These are phyloP conservation scores for Monoplex corrugatus DNA, from an alignment of 2,888 invertebrate species.

Conservation along the genomic window DNA sequence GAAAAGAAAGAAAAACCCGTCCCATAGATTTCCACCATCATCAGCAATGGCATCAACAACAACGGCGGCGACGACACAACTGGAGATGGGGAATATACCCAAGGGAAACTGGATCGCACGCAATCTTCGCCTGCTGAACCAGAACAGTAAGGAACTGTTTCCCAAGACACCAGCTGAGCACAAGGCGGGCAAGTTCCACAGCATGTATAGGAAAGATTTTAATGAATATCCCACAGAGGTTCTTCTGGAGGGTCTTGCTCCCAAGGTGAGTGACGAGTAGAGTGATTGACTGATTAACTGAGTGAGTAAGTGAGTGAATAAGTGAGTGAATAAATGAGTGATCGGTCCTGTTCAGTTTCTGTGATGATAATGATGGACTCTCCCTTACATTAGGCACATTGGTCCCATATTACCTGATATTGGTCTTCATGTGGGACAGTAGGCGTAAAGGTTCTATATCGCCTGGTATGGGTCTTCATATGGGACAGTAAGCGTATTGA, in stretches of 20 bases:
- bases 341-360: not conserved
- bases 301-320: too few relatives aligned
- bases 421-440: too few relatives aligned
- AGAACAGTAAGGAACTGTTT: slow-evolving; percentile 68
- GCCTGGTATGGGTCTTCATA: too few relatives aligned
- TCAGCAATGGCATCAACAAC: not conserved
- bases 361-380: too few relatives aligned
- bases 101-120: slow-evolving; percentile 70
- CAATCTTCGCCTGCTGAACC: slow-evolving; percentile 67
- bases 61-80: not conserved
- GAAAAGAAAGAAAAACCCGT: too few relatives aligned
- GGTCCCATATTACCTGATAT: too few relatives aligned
- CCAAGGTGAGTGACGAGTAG: slow-evolving; percentile 50
- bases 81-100: slow-evolving; percentile 53
- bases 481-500: too few relatives aligned
- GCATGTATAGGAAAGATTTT: slow-evolving; percentile 65
- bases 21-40: too few relatives aligned
- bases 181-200: slow-evolving; percentile 60
- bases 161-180: slow-evolving; percentile 65
- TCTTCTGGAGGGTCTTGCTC: slow-evolving; percentile 51
- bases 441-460: too few relatives aligned
- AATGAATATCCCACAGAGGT: slow-evolving; percentile 62
- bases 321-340: too few relatives aligned
- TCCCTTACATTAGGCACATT: too few relatives aligned
- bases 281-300: not conserved